A percentile compares a stretch with the other conserved stretches of the same genome.
Conservation (phyloP, 2,888 invertebrate species). For the Ligdia adustata region DNA sequence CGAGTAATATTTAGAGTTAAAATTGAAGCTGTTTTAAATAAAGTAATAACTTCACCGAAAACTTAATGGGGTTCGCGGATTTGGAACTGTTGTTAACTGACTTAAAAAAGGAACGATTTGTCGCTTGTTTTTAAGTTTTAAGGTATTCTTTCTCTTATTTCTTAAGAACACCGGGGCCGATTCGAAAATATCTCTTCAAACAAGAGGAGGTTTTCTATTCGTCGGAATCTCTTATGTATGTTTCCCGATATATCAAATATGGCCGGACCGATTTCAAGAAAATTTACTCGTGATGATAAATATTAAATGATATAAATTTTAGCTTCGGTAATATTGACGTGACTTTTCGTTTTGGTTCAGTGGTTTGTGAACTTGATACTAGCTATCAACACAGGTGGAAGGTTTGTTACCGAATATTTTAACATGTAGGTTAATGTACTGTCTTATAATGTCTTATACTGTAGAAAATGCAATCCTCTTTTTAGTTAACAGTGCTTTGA, state of each 20-base stretch:
- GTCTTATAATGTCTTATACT: not conserved
- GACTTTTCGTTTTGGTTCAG: slow-evolving; percentile 29
- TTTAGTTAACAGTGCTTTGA: not conserved
- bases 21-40: too few species aligned
- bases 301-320: slow-evolving; percentile 3
- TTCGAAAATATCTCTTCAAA: too few species aligned
- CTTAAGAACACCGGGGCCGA: too few species aligned
- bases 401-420: not conserved
- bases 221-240: too few species aligned
- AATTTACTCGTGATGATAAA: slow-evolving; percentile 2
- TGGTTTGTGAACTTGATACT: slow-evolving; percentile 42
- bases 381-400: slow-evolving; percentile 26
- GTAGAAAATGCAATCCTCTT: not conserved
- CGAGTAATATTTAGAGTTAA: too few species aligned
- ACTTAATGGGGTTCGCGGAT: too few species aligned
- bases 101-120: too few species aligned
- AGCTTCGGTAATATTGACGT: slow-evolving; percentile 3
- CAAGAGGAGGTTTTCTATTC: too few species aligned
- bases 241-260: not conserved
- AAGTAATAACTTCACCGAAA: too few species aligned
- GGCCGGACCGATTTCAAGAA: not conserved
- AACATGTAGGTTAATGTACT: slow-evolving; percentile 2
- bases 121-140: too few species aligned
- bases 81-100: too few species aligned
- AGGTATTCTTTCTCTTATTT: too few species aligned